Percentiles rank a stretch among this genome's conserved stretches.
Conservation (phyloP, 2,797 vertebrate genomes). For the Pseudomugil gertrudae region DNA sequence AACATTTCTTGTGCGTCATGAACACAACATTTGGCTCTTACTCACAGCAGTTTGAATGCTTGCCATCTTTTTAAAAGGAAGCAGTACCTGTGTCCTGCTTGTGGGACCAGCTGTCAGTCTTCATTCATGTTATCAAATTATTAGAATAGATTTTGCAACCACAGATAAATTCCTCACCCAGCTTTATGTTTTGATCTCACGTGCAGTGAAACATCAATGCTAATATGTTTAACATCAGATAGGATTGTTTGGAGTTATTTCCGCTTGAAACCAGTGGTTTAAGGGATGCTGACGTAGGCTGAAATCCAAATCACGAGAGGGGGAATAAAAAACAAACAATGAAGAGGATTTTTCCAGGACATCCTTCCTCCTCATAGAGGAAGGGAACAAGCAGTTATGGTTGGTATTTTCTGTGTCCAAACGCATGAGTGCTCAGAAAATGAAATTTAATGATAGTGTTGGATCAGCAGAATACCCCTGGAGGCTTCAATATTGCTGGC, state of each 20-base stretch:
- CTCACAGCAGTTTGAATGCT: slow-evolving; percentile 30
- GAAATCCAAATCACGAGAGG: slow-evolving; percentile 20
- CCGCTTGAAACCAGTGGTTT: slow-evolving; percentile 12
- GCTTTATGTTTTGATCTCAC: slow-evolving; percentile 28
- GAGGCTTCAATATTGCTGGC: slow-evolving; percentile 73
- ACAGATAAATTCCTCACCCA: slow-evolving; percentile 26
- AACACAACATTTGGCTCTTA: slow-evolving; percentile 18
- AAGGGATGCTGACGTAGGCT: slow-evolving; percentile 40
- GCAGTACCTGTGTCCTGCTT: slow-evolving; percentile 15
- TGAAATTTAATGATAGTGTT: slow-evolving; percentile 76
- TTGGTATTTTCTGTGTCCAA: slow-evolving; percentile 67
- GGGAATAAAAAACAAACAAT: background rate
- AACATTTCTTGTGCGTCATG: background rate
- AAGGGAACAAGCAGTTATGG: slow-evolving; percentile 33
- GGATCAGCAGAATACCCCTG: slow-evolving; percentile 77
- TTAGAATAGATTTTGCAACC: slow-evolving; percentile 33
- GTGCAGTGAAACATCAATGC: slow-evolving; percentile 38
- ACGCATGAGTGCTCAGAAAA: slow-evolving; percentile 63
- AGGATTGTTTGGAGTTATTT: slow-evolving; percentile 32
- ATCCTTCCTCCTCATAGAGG: slow-evolving; percentile 5
- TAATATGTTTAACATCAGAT: slow-evolving; percentile 48
- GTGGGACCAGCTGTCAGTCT: slow-evolving; percentile 50
- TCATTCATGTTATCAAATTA: slow-evolving; percentile 52
- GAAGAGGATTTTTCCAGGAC: slow-evolving; percentile 30
- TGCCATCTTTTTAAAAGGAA: slow-evolving; percentile 16